Conservation (phyloP, 2,888 invertebrate genomes). For the Carabus problematicus region DNA sequence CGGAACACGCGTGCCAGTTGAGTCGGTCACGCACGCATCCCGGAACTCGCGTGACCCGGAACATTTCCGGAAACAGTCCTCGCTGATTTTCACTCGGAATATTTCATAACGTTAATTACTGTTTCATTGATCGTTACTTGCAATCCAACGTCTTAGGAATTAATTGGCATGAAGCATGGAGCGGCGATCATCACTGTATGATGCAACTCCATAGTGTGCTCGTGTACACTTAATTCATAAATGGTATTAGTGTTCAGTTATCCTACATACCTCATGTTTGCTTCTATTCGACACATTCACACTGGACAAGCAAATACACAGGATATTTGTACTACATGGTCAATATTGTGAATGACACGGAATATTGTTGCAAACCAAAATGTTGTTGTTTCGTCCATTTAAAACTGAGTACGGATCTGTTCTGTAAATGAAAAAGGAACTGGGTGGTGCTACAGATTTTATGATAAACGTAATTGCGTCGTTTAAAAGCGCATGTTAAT, state of each 20-base stretch:
- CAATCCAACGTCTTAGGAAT: conserved; percentile 25
- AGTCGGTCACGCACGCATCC: conserved; percentile 29
- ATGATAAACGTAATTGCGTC: conserved; percentile 39
- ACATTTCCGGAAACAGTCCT: conserved; percentile 13
- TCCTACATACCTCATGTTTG: too few relatives aligned
- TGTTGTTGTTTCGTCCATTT: neutral
- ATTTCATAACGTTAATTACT: conserved; percentile 31
- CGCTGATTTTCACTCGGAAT: conserved; percentile 10
- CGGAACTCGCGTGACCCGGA: conserved; percentile 23
- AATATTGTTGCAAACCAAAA: too few relatives aligned
- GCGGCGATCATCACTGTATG: too few relatives aligned
- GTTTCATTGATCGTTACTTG: conserved; percentile 36
- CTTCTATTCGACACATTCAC: neutral
- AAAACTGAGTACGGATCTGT: conserved; percentile 4
- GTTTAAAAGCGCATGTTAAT: conserved; percentile 41
- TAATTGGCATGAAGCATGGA: conserved; percentile 24
- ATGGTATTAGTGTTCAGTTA: too few relatives aligned
- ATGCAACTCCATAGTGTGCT: too few relatives aligned
- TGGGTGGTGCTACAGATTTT: conserved; percentile 29
- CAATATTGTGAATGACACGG: too few relatives aligned
- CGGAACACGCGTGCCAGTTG: conserved; percentile 12
- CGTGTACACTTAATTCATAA: too few relatives aligned
- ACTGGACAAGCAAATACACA: neutral
- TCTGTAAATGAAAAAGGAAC: conserved; percentile 10
- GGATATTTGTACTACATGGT: too few relatives aligned